A percentile compares a stretch with the other conserved stretches of the same genome.
Evolutionary conservation across 2,888 invertebrate genomes (phyloP).

Genomic region (Penaeus monodon): DNA sequence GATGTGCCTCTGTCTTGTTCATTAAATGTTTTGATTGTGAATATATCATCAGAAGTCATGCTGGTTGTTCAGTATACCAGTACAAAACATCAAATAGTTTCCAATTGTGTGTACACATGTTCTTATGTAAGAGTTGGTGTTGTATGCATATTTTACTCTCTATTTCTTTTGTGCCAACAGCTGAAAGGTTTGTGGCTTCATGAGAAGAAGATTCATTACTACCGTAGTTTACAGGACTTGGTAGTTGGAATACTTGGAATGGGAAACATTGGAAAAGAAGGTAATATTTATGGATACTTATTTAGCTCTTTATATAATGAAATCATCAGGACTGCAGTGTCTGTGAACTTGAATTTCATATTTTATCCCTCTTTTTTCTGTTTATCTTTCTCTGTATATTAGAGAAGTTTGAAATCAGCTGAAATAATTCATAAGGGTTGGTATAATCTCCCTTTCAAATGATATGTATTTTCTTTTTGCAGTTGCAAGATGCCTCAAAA

Average conservation of each 20-base stretch:
- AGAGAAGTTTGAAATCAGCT: too few relatives aligned
- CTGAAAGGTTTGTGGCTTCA: conserved; percentile 45
- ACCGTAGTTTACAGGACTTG: conserved; percentile 71
- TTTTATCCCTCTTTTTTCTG: background rate
- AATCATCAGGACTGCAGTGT: too few relatives aligned
- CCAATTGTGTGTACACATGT: too few relatives aligned
- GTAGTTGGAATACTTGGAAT: conserved; percentile 74
- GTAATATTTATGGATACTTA: conserved; percentile 1
- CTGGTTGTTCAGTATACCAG: too few relatives aligned
- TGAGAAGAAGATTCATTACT: conserved; percentile 58
- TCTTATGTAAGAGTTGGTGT: too few relatives aligned
- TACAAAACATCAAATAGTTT: too few relatives aligned
- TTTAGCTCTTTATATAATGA: background rate
- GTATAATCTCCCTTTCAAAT: too few relatives aligned
- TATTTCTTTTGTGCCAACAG: conserved; percentile 46
- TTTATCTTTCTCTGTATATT: too few relatives aligned
- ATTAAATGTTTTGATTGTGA: too few relatives aligned
- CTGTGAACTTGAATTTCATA: background rate
- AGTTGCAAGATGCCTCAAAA: conserved; percentile 54
- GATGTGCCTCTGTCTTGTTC: conserved; percentile 14
- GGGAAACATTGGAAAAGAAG: conserved; percentile 72
- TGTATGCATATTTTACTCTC: too few relatives aligned
- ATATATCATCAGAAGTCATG: too few relatives aligned
- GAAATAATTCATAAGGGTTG: too few relatives aligned
- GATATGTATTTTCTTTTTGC: conserved; percentile 23